A percentile compares a stretch with the other conserved stretches of the same genome.
Conservation (phyloP, 2,797 vertebrate species). For the Natrix natrix region DNA sequence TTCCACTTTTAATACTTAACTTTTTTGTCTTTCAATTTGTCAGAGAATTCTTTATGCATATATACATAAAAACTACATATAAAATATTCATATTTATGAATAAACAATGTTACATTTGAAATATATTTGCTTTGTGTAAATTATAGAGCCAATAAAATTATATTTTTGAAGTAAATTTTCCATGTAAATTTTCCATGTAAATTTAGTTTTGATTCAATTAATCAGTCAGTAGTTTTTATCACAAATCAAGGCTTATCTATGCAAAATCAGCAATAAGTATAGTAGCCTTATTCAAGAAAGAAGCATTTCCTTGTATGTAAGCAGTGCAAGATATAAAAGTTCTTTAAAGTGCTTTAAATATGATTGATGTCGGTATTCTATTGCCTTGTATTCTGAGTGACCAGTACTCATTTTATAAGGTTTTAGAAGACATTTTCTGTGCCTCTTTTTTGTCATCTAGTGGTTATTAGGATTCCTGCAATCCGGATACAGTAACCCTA, state of each 20-base stretch:
- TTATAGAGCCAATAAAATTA: slow-evolving; percentile 3
- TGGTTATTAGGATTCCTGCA: background rate
- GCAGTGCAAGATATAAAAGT: background rate
- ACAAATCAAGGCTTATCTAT: background rate
- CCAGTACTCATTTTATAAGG: background rate
- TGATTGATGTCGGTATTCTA: background rate
- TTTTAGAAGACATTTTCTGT: background rate
- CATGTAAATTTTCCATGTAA: background rate
- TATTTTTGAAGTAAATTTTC: background rate
- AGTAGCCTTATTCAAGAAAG: background rate
- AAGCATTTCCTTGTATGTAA: background rate
- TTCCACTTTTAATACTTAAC: too few relatives aligned
- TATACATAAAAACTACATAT: background rate
- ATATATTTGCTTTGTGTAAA: slow-evolving; percentile 15
- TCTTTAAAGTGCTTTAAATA: background rate
- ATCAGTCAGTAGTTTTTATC: background rate
- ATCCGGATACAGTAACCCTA: background rate
- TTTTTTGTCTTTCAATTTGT: too few relatives aligned
- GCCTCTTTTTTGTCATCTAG: background rate
- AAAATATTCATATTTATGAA: slow-evolving; percentile 6
- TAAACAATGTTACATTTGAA: slow-evolving; percentile 25
- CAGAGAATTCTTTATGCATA: too few relatives aligned
- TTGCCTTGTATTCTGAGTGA: background rate
- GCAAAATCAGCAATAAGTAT: background rate
- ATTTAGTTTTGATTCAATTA: background rate